Base-by-base conservation (phyloP, 1,140 invertebrate genomes). In the Lerema accius region DNA sequence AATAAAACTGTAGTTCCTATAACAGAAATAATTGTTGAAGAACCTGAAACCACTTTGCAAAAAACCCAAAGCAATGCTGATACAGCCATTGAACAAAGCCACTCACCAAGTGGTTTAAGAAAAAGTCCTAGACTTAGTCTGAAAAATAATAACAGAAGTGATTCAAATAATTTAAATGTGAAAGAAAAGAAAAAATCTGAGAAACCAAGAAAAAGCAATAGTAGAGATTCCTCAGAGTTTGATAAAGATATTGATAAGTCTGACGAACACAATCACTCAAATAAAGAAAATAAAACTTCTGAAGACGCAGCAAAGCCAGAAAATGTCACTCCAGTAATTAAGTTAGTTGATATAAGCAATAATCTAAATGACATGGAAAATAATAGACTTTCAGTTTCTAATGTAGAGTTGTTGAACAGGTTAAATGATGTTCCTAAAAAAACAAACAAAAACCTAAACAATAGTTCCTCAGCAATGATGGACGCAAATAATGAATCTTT, bases 11-110 rank as follows among this genome's bases (percentile, higher is more conserved):
- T 58, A 59, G 45, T 45, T 19, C 60, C 49, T 51, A 69, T 59
- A 73, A 66, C 69, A 19, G 74, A 83, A 65, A 40, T 73, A 15
- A 86, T 86, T 49, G 49, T 66, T 55, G 84, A 86, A 70, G 82
- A 82, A 71, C 50, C 68, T 16, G 83, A 86, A 70, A 64, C 35
- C 37, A 72, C 63, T 64, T 28, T 16, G 56, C 63, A 69, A 50
- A 73, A 71, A 53, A 68, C 63, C 9, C 65, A 42, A 10, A 64
- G 14, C 40, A 45, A 50, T 53, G 14, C 39, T 67, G 68, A 73
- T 45, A 68, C 35, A 35, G 10, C 15, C 15, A 70, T 50, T 35
- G 67, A 73, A 58, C 26, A 58, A 37, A 46, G 3, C 46, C 6
- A 39, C 35, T 60, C 40, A 5, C 17, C 56, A 16, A 71, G 49